These are phyloP conservation scores for Gadus macrocephalus DNA, from an alignment of 2,113 vertebrate genomes.

Conservation along the genomic window DNA sequence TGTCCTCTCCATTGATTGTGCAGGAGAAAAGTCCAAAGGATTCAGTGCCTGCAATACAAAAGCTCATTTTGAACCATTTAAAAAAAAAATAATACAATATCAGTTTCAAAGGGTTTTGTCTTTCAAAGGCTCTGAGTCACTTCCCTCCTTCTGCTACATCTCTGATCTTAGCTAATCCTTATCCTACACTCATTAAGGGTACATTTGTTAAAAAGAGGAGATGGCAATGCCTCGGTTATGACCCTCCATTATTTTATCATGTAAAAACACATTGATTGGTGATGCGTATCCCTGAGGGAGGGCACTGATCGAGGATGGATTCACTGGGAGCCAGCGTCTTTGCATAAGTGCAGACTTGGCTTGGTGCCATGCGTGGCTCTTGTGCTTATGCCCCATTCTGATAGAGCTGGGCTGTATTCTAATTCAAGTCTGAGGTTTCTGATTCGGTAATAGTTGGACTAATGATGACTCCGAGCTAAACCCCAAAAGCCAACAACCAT, in stretches of 20 bases:
- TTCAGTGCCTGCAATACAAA: slow-evolving; percentile 79
- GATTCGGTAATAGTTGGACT: slow-evolving; percentile 10
- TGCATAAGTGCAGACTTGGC: slow-evolving; percentile 13
- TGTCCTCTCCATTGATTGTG: slow-evolving; percentile 87
- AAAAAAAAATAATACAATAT: background rate
- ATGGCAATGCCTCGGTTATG: slow-evolving; percentile 24
- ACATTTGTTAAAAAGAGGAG: slow-evolving; percentile 23
- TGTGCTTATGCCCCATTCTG: slow-evolving; percentile 38
- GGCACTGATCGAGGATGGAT: slow-evolving; percentile 37
- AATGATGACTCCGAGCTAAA: slow-evolving; percentile 1
- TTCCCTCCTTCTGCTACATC: background rate
- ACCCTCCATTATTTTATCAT: slow-evolving; percentile 45
- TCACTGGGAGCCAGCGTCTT: slow-evolving; percentile 15
- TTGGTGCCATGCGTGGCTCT: slow-evolving; percentile 39
- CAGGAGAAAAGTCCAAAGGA: slow-evolving; percentile 98
- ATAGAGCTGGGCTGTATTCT: slow-evolving; percentile 22
- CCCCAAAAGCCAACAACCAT: background rate
- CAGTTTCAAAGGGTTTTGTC: background rate
- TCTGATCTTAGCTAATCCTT: background rate
- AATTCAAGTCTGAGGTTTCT: slow-evolving; percentile 1
- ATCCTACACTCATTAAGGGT: background rate
- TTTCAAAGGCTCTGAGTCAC: background rate
- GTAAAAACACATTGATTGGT: slow-evolving; percentile 43
- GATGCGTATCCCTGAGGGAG: slow-evolving; percentile 20
- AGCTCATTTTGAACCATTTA: slow-evolving; percentile 6